These are phyloP conservation scores for Cephus sareptanus DNA, from an alignment of 2,888 invertebrate species.

Conservation along the genomic window DNA sequence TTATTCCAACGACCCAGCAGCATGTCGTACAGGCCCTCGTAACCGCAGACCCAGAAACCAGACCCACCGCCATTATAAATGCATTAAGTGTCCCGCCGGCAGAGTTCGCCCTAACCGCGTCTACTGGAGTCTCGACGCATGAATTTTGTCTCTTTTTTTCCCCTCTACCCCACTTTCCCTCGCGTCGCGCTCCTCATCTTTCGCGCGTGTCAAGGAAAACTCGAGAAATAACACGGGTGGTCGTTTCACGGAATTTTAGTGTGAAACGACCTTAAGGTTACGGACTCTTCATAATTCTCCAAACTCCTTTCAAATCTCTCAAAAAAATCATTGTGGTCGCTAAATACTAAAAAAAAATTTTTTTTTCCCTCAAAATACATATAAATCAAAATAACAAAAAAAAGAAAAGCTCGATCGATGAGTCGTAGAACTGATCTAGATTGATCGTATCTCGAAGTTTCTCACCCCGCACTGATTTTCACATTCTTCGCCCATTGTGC, in stretches of 20 bases:
- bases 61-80: conserved; percentile 59
- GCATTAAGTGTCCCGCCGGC: conserved; percentile 51
- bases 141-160: not conserved
- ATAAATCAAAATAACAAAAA: not conserved
- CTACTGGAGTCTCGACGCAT: not conserved
- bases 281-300: not conserved
- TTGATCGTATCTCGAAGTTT: not conserved
- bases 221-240: not conserved
- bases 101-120: not conserved
- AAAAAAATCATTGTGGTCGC: not conserved
- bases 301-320: not conserved
- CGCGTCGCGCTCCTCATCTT: not conserved
- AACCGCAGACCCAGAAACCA: conserved; percentile 52
- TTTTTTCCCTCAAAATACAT: not conserved
- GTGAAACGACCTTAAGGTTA: not conserved
- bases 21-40: conserved; percentile 41
- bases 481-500: not conserved
- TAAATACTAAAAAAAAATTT: not conserved
- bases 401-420: not conserved
- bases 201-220: not conserved
- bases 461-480: not conserved
- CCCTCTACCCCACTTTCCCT: not conserved
- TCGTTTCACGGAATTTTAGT: not conserved
- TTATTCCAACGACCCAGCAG: conserved; percentile 15
- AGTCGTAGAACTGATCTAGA: not conserved